Evolutionary conservation across 2,888 invertebrate genomes (phyloP), one percentile per base, ranked within the genome.

Genomic region (Stenodema calcarata): DNA sequence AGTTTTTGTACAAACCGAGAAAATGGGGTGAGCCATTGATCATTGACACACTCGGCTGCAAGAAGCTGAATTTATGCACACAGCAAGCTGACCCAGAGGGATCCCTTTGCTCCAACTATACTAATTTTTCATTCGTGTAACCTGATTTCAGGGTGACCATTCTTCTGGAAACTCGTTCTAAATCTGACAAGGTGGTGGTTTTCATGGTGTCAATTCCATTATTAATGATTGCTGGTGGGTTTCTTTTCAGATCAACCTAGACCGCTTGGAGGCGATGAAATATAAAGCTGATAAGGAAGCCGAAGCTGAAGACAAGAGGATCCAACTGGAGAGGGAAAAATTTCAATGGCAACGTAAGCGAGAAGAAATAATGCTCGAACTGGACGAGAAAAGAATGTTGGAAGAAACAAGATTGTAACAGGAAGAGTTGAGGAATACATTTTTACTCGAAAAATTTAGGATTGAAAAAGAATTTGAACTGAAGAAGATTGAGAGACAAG

Each of bases 391-490:
- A 23, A 27, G 30, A 73, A 16, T 73, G 27, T 28, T 16, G 16
- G 73, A 73, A 30, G 73, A 73, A 73, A 73, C 23, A 73, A 73
- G 14, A 30, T 27, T 73, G 73, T 7, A 73, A 73, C 18, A 73
- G 16, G 73, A 73, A 30, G 73, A 73, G 23, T 16, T 28, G 23
- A n/a, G 30, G 23, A 73, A 73, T 30, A 14, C 3, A 27, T 73
- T 73, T 27, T 27, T 30, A 16, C 73, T 73, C 16, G 54, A 85
- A 11, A 85, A 79, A 42, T 44, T 85, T 9, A 85, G 54, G 6
- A 80, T 79, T 35, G 86, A 86, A 1, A 81, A 78, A 14, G 35
- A 54, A 28, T 30, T 82, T 27, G 42, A 4, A 80, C 47, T 62
- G 0, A 80, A 41, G 76, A 54, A 86, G 35, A 35, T 35, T 35